Evolutionary conservation across 2,113 vertebrate species (phyloP).

Genomic region (Panthera leo): DNA sequence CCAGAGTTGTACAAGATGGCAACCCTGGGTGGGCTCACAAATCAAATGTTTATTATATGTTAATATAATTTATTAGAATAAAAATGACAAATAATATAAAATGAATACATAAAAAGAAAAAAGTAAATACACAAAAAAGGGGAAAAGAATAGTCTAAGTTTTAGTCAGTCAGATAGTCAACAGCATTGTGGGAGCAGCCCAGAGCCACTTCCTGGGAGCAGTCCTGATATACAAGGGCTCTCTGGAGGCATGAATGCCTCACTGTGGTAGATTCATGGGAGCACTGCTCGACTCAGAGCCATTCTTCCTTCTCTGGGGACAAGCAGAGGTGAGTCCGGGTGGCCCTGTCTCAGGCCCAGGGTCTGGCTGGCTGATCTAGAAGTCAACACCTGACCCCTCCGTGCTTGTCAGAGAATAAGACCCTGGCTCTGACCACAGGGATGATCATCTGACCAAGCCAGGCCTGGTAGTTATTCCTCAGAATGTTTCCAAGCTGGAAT

Average conservation of each 20-base stretch:
- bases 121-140: background rate
- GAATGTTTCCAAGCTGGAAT: background rate
- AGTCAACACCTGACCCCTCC: background rate
- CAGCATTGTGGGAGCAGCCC: background rate
- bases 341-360: background rate
- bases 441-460: background rate
- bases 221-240: background rate
- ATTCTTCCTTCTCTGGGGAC: background rate
- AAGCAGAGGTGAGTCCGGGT: background rate
- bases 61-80: background rate
- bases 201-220: background rate
- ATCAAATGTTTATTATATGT: background rate
- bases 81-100: background rate
- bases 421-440: background rate
- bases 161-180: background rate
- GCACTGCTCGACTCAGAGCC: background rate
- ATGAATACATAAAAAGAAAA: background rate
- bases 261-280: accelerated
- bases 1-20: background rate
- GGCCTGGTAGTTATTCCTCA: background rate
- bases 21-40: background rate
- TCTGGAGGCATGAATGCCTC: background rate
- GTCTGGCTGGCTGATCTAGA: background rate
- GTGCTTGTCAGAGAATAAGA: background rate
- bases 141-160: background rate